Evolutionary conservation across 2,797 vertebrate species (phyloP).

Genomic region (Malurus splendens): DNA sequence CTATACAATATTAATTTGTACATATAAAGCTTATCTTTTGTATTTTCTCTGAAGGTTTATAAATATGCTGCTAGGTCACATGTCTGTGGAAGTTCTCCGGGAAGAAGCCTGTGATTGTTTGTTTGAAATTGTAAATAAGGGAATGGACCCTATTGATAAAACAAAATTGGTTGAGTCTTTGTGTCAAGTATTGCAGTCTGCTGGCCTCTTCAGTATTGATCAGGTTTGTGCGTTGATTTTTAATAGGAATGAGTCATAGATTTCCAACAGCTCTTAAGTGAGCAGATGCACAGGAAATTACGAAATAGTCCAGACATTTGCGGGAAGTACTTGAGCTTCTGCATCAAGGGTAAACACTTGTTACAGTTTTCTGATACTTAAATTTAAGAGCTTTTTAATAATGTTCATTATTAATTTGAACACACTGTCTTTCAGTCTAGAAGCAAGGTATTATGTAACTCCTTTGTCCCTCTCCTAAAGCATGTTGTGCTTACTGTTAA

Average conservation of each 20-base stretch:
- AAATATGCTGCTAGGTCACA: constrained; percentile 94
- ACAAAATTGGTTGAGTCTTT: constrained; percentile 96
- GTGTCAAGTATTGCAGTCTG: constrained; percentile 89
- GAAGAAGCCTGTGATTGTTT: constrained; percentile 98
- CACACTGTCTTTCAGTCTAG: not conserved
- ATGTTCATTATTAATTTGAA: not conserved
- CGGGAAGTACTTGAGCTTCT: not conserved
- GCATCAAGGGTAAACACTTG: not conserved
- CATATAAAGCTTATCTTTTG: not conserved
- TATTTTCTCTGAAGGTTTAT: constrained; percentile 81
- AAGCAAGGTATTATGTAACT: not conserved
- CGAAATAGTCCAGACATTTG: not conserved
- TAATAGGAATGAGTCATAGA: not conserved
- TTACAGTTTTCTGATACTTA: not conserved
- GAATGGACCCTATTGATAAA: constrained; percentile 96
- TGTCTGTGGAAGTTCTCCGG: constrained; percentile 94
- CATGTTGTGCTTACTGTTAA: not conserved
- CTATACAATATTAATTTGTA: not conserved
- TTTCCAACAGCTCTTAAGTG: not conserved
- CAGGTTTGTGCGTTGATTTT: constrained; percentile 77
- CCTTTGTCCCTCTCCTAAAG: not conserved
- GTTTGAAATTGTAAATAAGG: constrained; percentile 97
- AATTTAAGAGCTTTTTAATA: not conserved
- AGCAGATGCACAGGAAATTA: not conserved
- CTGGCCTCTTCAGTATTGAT: constrained; percentile 93